Evolutionary conservation across 53 echinoderm and acorn worm genomes (phyloP).

Genomic region (Holothuria leucospilota): DNA sequence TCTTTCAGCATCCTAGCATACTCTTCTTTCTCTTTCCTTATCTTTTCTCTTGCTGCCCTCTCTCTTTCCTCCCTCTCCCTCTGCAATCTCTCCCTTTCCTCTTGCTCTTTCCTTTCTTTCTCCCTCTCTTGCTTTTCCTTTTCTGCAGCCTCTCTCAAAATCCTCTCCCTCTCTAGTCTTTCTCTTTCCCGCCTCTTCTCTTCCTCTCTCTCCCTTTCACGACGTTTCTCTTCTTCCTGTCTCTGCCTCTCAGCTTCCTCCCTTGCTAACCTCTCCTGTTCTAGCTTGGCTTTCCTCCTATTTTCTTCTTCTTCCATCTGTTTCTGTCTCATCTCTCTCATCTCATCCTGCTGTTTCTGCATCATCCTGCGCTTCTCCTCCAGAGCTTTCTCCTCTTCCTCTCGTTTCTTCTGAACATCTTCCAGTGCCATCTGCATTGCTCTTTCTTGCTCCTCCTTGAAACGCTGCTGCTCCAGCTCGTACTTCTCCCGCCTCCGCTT

Average conservation of each 20-base stretch:
- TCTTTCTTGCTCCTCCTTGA: conserved; percentile 76
- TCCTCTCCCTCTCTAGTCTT: conserved; percentile 49
- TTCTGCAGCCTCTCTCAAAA: conserved; percentile 56
- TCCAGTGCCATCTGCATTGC: conserved; percentile 70
- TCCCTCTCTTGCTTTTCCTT: conserved; percentile 51
- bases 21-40: conserved; percentile 60
- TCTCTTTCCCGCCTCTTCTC: conserved; percentile 54
- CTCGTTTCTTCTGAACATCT: conserved; percentile 70
- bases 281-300: conserved; percentile 58
- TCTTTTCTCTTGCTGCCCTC: conserved; percentile 61
- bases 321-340: conserved; percentile 65
- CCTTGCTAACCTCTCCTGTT: conserved; percentile 53
- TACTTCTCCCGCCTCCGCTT: conserved; percentile 82
- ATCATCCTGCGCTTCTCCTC: conserved; percentile 71
- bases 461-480: conserved; percentile 80
- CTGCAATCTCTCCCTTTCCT: conserved; percentile 41
- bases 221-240: conserved; percentile 56
- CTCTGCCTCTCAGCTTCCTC: conserved; percentile 72
- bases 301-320: conserved; percentile 69
- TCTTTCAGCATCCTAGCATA: conserved; percentile 61
- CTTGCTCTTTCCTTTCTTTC: conserved; percentile 56
- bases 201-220: conserved; percentile 49
- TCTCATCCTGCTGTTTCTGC: conserved; percentile 77
- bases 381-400: conserved; percentile 67
- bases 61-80: conserved; percentile 60